phyloP scores from a whole-genome alignment of 2,113 vertebrate species.

The Promerops cafer region DNA sequence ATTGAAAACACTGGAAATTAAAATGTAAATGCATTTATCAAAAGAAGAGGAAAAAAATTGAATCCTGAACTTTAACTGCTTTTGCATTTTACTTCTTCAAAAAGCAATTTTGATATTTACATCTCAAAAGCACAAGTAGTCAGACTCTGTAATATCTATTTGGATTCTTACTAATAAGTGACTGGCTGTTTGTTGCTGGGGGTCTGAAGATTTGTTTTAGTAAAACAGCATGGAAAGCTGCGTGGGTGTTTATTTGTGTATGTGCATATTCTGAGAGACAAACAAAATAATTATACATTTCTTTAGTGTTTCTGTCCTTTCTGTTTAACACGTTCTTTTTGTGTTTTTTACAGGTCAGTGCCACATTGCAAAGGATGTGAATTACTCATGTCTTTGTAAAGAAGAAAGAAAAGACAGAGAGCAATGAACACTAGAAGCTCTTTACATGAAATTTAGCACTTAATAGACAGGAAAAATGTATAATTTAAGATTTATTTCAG shows the following conservation, averaged over 20 bases:
- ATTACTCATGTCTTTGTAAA: not conserved
- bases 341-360: not conserved
- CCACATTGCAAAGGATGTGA: not conserved
- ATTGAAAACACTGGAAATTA: conserved; percentile 62
- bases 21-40: conserved; percentile 64
- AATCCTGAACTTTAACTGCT: conserved; percentile 49
- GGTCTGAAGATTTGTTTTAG: conserved; percentile 6
- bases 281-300: not conserved
- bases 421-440: not conserved
- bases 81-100: conserved; percentile 41
- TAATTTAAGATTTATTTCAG: not conserved
- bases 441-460: not conserved
- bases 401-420: not conserved
- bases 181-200: not conserved
- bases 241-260: not conserved
- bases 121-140: conserved; percentile 30
- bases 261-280: not conserved
- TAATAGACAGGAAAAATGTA: not conserved
- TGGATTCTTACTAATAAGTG: not conserved
- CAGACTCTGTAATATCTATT: not conserved
- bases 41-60: conserved; percentile 37
- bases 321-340: not conserved
- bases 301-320: not conserved
- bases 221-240: not conserved
- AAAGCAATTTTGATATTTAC: conserved; percentile 37